These are phyloP conservation scores for Eulemur rufifrons DNA, from an alignment of 2,113 vertebrate genomes.

Conservation along the genomic window DNA sequence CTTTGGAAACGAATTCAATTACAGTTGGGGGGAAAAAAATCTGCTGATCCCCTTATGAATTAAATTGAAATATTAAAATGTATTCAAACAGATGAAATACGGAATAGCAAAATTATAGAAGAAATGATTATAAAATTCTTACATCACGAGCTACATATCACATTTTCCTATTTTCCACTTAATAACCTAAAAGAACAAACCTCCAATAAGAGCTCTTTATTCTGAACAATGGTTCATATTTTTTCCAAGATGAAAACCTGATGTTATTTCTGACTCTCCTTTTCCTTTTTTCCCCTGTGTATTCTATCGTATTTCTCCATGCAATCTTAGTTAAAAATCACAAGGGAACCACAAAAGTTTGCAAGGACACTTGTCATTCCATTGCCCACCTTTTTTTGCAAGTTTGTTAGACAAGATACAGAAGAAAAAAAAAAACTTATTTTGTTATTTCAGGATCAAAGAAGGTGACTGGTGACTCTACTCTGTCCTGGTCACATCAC, in stretches of 20 bases:
- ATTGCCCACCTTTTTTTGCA: neutral
- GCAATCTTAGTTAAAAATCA: neutral
- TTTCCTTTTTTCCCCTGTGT: neutral
- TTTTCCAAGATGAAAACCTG: neutral
- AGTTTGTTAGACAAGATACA: neutral
- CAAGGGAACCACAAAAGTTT: neutral
- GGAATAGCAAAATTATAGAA: neutral
- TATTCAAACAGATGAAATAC: neutral
- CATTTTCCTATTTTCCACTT: neutral
- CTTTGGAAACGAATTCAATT: neutral
- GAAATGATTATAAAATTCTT: neutral
- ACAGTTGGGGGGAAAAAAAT: neutral
- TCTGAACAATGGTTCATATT: neutral
- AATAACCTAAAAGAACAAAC: neutral
- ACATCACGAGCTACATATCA: neutral
- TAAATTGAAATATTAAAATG: conserved; percentile 5
- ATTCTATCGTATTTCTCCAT: neutral
- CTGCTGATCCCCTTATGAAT: neutral
- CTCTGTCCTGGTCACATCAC: neutral
- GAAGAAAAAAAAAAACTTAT: neutral
- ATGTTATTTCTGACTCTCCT: neutral
- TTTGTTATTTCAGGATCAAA: neutral
- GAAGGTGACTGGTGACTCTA: neutral
- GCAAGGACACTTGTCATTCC: neutral
- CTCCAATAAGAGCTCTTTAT: neutral